Percentiles rank a stretch among this genome's conserved stretches.
Conservation (phyloP, 2,113 vertebrate species). For the Galbula dea region DNA sequence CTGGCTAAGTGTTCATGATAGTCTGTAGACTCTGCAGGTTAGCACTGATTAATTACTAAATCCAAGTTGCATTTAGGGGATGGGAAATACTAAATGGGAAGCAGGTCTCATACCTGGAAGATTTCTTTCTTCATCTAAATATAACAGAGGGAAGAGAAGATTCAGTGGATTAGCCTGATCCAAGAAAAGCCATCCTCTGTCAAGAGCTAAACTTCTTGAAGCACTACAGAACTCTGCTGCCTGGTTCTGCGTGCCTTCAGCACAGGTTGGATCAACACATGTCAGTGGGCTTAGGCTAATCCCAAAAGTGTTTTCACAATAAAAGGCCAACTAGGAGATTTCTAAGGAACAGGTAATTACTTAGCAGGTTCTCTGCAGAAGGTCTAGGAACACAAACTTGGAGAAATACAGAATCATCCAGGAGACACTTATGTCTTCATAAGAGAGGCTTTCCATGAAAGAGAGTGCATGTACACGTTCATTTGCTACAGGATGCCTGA, state of each 20-base stretch:
- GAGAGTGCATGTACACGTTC: neutral
- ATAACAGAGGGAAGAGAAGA: neutral
- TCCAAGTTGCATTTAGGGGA: neutral
- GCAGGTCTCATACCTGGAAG: neutral
- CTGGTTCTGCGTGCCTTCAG: neutral
- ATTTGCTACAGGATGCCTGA: neutral
- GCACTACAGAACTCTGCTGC: neutral
- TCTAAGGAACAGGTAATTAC: neutral
- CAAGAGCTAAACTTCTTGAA: neutral
- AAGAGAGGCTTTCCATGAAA: neutral
- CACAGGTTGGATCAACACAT: neutral
- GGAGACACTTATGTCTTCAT: neutral
- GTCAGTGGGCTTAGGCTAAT: neutral
- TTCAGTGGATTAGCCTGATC: neutral
- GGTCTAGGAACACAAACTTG: neutral
- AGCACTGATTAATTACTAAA: neutral
- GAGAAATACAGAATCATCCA: neutral
- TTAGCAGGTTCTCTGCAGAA: neutral
- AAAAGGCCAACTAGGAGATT: neutral
- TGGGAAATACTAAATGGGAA: neutral
- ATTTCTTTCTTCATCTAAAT: neutral
- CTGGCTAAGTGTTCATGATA: neutral
- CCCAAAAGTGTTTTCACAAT: neutral
- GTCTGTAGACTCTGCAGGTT: neutral
- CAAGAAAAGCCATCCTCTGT: neutral